These are phyloP conservation scores for Pipistrellus nathusii DNA, from an alignment of 2,797 vertebrate species.

Conservation along the genomic window DNA sequence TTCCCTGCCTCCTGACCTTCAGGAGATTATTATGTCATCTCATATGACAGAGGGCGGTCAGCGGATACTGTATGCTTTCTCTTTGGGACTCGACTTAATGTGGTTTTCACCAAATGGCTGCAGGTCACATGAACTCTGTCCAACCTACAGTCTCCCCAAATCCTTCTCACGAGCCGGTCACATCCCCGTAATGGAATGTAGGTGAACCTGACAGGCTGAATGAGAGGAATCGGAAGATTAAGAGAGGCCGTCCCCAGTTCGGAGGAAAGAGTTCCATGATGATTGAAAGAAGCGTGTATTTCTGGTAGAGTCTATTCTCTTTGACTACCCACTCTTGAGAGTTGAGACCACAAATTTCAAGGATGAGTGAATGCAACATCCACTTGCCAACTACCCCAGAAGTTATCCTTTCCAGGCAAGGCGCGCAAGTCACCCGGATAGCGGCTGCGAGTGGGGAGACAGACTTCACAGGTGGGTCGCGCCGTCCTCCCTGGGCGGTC, in stretches of 20 bases:
- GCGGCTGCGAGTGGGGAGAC: background rate
- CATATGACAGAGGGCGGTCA: conserved; percentile 3
- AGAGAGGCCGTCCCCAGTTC: background rate
- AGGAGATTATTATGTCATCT: conserved; percentile 34
- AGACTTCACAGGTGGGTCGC: conserved; percentile 13
- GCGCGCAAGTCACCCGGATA: too few relatives aligned
- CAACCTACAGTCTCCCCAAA: background rate
- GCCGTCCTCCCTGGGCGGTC: background rate
- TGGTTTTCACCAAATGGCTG: conserved; percentile 1
- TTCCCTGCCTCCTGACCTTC: conserved; percentile 69
- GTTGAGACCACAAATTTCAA: conserved; percentile 44
- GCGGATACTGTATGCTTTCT: background rate
- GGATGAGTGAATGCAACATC: background rate
- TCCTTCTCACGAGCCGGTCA: background rate
- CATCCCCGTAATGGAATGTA: background rate
- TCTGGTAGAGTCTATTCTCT: background rate
- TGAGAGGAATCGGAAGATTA: background rate
- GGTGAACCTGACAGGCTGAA: conserved; percentile 6
- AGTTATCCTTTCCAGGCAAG: background rate
- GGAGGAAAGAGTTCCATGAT: background rate
- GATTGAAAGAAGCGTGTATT: background rate
- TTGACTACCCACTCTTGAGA: background rate
- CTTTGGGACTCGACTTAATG: conserved; percentile 27
- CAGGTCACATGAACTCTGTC: conserved; percentile 9
- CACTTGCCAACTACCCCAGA: background rate